Evolutionary conservation across 2,888 invertebrate species (phyloP), one percentile per base, ranked within the genome.

Genomic region (Arrhopalites spinosus): DNA sequence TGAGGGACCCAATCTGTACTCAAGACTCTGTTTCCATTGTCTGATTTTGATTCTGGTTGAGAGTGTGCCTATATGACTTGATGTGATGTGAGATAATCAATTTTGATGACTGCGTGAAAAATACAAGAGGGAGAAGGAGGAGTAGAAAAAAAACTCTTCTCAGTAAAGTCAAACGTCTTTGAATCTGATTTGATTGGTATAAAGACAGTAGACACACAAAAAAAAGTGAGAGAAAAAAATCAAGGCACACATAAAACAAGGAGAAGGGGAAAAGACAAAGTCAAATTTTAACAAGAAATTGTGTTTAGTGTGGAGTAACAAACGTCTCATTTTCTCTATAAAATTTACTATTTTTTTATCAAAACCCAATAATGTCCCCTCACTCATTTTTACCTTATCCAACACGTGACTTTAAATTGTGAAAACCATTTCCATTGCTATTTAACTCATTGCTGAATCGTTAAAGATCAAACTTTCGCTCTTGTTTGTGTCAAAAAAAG

Each of bases 81-180:
- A 59, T 59, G 59, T 59, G 25, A 5, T 50, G 27, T 45, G 53
- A 47, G 69, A 29, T 53, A 36, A 36, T 56, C 53, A 53, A 70
- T 59, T 56, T 70, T 56, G 23, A 70, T 36, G 56, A 59, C 43
- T 29, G 13, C 47, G 50, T 70, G 23, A 30, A 70, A 53, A 70
- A 70, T 53, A 27, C 25, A 1, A 1, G 29, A 50, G 69, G 50
- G 53, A 1, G 23, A 25, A 23, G 29, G 27, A 43, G 23, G 50
- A 45, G 13, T 27, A 61, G 23, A 5, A 29, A 29, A 25, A 61
- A 64, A 64, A 50, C 36, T n/a, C n/a, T n/a, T n/a, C n/a, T n/a
- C n/a, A n/a, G n/a, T n/a, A n/a, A n/a, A n/a, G n/a, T n/a, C n/a
- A n/a, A n/a, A n/a, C n/a, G n/a, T n/a, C n/a, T n/a, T n/a, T n/a